Percentiles rank a stretch among this genome's conserved stretches.
Conservation (phyloP, 2,113 vertebrate genomes). For the Scophthalmus maximus region DNA sequence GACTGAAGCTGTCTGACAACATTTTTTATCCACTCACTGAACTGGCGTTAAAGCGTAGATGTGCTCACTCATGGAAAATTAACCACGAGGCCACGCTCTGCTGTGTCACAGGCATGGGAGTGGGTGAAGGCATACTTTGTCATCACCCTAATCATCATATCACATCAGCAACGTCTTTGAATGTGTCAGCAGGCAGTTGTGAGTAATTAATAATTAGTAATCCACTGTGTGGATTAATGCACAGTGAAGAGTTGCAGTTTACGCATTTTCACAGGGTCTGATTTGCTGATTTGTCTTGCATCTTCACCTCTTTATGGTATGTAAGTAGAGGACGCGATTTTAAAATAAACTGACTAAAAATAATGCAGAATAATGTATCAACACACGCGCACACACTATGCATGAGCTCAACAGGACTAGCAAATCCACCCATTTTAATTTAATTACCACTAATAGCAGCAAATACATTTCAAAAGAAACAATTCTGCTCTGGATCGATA, state of each 20-base stretch:
- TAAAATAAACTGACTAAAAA: not conserved
- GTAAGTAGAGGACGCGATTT: no score
- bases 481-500: no score
- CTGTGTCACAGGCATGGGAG: not conserved
- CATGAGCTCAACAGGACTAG: no score
- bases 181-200: conserved; percentile 26
- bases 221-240: no score
- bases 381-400: no score
- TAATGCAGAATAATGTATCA: not conserved
- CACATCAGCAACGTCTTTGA: conserved; percentile 1
- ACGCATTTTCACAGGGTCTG: not conserved
- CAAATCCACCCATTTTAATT: no score
- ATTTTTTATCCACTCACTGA: not conserved
- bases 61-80: not conserved
- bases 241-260: conserved; percentile 2
- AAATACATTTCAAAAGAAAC: no score
- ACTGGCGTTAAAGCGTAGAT: conserved; percentile 5
- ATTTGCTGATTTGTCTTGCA: not conserved
- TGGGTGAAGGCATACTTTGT: not conserved
- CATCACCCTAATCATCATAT: not conserved
- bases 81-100: not conserved
- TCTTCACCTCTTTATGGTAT: not conserved
- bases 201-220: conserved; percentile 30
- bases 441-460: no score
- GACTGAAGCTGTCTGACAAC: conserved; percentile 17